Conservation (phyloP, 2,888 invertebrate genomes). For the Sabellastarte sp. region DNA sequence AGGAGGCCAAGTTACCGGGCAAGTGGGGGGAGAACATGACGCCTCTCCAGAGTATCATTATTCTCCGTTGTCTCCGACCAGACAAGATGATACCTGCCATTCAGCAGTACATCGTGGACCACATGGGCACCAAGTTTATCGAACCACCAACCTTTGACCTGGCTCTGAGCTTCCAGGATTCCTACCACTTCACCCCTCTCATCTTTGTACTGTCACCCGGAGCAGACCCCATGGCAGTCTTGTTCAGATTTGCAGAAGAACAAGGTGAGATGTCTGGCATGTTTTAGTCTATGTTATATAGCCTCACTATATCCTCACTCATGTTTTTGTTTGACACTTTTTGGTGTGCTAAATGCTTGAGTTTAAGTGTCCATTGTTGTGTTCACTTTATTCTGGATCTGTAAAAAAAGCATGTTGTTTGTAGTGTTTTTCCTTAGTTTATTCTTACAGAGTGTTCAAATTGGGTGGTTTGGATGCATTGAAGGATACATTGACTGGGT, state of each 20-base stretch:
- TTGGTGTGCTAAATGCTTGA: too few species aligned
- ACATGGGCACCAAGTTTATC: slow-evolving; percentile 49
- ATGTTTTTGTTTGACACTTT: too few species aligned
- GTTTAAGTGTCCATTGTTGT: too few species aligned
- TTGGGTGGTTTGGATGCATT: too few species aligned
- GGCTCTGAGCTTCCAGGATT: slow-evolving; percentile 53
- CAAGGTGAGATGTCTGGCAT: slow-evolving; percentile 36
- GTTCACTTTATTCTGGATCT: too few species aligned
- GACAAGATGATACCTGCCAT: slow-evolving; percentile 59
- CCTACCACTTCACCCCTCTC: slow-evolving; percentile 52
- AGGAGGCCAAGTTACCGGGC: slow-evolving; percentile 68
- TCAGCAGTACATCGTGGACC: slow-evolving; percentile 52
- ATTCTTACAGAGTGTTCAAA: too few species aligned
- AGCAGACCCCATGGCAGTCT: slow-evolving; percentile 57
- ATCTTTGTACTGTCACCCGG: slow-evolving; percentile 59
- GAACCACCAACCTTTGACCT: slow-evolving; percentile 59
- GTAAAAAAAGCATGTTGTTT: too few species aligned
- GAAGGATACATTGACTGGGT: too few species aligned
- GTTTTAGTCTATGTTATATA: not conserved
- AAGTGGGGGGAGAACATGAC: slow-evolving; percentile 67
- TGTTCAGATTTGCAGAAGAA: slow-evolving; percentile 57
- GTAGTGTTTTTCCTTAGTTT: too few species aligned
- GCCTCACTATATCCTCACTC: too few species aligned
- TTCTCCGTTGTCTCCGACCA: slow-evolving; percentile 53
- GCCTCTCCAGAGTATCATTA: slow-evolving; percentile 71